Percentiles rank a stretch among this genome's conserved stretches.
phyloP scores from a whole-genome alignment of 2,797 vertebrate species.

The Molossus molossus region DNA sequence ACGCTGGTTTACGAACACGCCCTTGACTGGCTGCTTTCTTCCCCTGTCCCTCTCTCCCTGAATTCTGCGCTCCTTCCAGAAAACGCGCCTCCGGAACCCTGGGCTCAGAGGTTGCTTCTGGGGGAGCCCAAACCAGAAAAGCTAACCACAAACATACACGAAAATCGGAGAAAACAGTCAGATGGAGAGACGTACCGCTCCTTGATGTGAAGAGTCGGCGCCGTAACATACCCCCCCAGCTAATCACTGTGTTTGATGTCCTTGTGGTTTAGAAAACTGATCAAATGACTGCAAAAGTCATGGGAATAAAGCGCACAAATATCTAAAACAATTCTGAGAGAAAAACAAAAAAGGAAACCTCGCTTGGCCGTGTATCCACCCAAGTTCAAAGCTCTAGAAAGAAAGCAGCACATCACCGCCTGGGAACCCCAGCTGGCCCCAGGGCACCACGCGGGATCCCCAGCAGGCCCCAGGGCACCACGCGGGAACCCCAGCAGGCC shows the following conservation, averaged over 20 bases:
- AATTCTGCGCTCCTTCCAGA: neutral
- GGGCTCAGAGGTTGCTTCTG: constrained; percentile 45
- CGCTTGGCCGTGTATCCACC: neutral
- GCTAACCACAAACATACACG: constrained; percentile 5
- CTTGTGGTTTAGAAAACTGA: constrained; percentile 59
- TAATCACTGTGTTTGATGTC: neutral
- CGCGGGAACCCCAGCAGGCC: neutral
- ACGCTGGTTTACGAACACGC: neutral
- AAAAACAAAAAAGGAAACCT: neutral
- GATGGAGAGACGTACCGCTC: neutral
- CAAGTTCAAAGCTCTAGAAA: neutral
- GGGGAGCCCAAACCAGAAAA: neutral
- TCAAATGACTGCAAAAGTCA: constrained; percentile 6
- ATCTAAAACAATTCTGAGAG: neutral
- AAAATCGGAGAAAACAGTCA: neutral
- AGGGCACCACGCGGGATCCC: neutral
- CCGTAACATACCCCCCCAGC: neutral
- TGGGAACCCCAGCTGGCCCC: neutral
- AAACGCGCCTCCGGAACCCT: neutral
- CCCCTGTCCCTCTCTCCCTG: neutral
- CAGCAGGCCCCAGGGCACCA: no score
- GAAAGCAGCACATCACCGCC: rapidly evolving
- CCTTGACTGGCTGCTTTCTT: neutral
- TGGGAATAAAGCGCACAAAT: neutral
- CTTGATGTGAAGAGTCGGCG: neutral